These are phyloP conservation scores for Siderastrea radians DNA, from an alignment of 92 coral and sea anemone species.

Conservation along the genomic window DNA sequence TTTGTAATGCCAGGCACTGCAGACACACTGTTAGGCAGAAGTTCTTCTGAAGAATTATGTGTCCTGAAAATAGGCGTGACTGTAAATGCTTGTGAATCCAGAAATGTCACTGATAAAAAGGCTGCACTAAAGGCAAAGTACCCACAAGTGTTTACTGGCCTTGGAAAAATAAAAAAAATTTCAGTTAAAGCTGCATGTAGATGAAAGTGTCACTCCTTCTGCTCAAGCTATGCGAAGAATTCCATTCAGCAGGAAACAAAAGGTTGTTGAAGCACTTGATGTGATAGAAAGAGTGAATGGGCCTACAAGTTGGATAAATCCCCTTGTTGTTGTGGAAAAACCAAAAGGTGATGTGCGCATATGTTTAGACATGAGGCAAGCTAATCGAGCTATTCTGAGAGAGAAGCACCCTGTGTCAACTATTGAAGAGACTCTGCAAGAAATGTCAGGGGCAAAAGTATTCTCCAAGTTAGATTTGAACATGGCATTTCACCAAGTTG, in stretches of 20 bases:
- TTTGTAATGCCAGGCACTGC: conserved; percentile 39
- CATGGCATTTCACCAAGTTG: conserved; percentile 75
- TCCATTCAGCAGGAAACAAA: conserved; percentile 53
- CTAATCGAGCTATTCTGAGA: conserved; percentile 71
- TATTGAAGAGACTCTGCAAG: conserved; percentile 73
- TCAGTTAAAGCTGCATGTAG: conserved; percentile 41
- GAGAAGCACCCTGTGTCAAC: conserved; percentile 79
- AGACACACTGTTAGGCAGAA: conserved; percentile 37
- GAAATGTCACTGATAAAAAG: conserved; percentile 21
- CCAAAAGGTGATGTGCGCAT: conserved; percentile 66
- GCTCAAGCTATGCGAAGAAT: conserved; percentile 51
- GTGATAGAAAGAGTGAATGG: conserved; percentile 59
- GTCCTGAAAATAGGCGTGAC: conserved; percentile 45
- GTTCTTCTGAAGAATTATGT: conserved; percentile 33
- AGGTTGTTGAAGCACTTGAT: conserved; percentile 59
- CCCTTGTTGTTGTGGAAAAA: conserved; percentile 71
- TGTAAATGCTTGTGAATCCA: background rate
- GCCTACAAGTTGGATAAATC: conserved; percentile 65
- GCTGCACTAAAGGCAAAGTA: conserved; percentile 57
- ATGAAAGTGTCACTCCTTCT: conserved; percentile 44
- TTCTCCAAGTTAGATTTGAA: conserved; percentile 72
- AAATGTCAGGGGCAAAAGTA: conserved; percentile 73
- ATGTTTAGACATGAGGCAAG: conserved; percentile 81
- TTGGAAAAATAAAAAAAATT: conserved; percentile 41
- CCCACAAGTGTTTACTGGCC: conserved; percentile 55